Percentiles rank a stretch among this genome's conserved stretches.
Evolutionary conservation across 2,888 invertebrate genomes (phyloP).

Genomic region (Erebia palarica): DNA sequence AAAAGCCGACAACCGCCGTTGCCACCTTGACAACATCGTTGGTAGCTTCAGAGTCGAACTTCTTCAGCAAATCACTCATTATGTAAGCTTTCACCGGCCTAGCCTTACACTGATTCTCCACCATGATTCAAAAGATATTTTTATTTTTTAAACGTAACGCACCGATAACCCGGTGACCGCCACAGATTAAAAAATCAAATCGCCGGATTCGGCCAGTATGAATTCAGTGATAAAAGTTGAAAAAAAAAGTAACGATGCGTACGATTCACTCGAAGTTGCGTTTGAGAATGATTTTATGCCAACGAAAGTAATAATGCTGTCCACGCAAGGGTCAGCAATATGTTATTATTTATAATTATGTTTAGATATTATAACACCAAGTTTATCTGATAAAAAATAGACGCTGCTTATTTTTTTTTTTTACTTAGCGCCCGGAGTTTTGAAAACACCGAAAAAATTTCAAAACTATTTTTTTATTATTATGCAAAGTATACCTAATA

Average conservation of each 20-base stretch:
- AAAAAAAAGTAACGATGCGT: conserved; percentile 45
- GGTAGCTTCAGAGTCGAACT: conserved; percentile 64
- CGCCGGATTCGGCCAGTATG: conserved; percentile 36
- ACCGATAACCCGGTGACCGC: conserved; percentile 70
- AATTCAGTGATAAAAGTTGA: conserved; percentile 2
- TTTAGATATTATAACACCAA: conserved; percentile 2
- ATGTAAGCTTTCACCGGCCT: conserved; percentile 70
- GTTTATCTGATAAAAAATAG: conserved; percentile 2
- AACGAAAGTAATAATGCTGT: conserved; percentile 33
- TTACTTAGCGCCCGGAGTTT: neutral
- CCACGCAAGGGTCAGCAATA: conserved; percentile 41
- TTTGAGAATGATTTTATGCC: conserved; percentile 48
- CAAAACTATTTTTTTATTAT: neutral
- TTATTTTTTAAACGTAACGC: conserved; percentile 52
- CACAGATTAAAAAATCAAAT: conserved; percentile 42
- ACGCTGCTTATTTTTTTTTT: neutral
- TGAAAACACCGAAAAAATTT: neutral
- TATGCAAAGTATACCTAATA: too few relatives aligned
- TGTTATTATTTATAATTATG: conserved; percentile 36
- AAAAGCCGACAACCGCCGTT: conserved; percentile 66
- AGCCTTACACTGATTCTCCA: conserved; percentile 69
- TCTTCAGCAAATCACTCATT: conserved; percentile 76
- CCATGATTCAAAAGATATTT: conserved; percentile 53
- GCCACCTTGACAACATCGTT: conserved; percentile 68
- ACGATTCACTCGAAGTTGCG: conserved; percentile 43